A percentile compares a stretch with the other conserved stretches of the same genome.
These are phyloP conservation scores for Acanthurus leucopareius DNA, from an alignment of 2,797 vertebrate genomes.

Conservation along the genomic window DNA sequence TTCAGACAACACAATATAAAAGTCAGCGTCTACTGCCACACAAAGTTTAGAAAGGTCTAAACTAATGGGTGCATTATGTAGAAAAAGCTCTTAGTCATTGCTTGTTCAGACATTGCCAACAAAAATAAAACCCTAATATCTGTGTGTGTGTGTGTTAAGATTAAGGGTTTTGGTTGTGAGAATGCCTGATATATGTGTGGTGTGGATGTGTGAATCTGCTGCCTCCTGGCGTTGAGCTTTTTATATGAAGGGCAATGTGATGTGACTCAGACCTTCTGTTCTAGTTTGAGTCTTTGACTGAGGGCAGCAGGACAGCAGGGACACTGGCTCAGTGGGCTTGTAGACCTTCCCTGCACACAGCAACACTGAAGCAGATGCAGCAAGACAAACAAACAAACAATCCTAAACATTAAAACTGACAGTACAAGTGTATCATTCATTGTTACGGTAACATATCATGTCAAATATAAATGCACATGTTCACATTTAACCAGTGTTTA, in stretches of 20 bases:
- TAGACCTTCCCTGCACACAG: background rate
- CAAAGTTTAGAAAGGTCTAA: background rate
- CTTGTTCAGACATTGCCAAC: background rate
- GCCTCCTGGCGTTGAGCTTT: slow-evolving; percentile 26
- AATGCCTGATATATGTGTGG: no score
- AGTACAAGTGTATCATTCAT: background rate
- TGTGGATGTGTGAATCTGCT: slow-evolving; percentile 8
- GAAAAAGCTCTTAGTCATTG: background rate
- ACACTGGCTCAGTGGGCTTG: slow-evolving; percentile 12
- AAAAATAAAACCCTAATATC: background rate
- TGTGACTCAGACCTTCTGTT: slow-evolving; percentile 73
- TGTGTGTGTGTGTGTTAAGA: background rate
- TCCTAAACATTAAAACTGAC: background rate
- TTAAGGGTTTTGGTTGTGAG: background rate
- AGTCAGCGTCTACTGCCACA: background rate
- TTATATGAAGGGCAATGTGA: slow-evolving; percentile 19
- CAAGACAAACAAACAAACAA: slow-evolving; percentile 17
- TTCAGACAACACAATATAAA: background rate
- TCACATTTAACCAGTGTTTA: slow-evolving; percentile 3
- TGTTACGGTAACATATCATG: background rate
- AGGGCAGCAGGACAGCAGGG: slow-evolving; percentile 39
- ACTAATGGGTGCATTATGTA: background rate
- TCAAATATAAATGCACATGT: slow-evolving; percentile 3
- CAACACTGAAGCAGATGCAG: slow-evolving; percentile 49
- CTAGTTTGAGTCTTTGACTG: slow-evolving; percentile 43